phyloP scores from a whole-genome alignment of 2,888 invertebrate species.

The Iselma pallidipennis region DNA sequence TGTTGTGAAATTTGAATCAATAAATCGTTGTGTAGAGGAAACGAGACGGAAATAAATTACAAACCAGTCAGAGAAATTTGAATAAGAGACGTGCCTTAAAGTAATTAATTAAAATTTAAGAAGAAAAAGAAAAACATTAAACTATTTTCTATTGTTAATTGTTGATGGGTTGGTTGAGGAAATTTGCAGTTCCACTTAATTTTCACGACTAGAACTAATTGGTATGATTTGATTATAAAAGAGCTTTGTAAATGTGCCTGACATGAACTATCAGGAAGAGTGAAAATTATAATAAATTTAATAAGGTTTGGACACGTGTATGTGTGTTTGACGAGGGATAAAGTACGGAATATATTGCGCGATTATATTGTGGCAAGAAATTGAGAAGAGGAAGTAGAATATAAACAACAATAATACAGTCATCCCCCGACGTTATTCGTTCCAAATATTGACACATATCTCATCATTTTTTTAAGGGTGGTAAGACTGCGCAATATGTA shows the following conservation, averaged over 20 bases:
- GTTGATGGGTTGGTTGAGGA: too few species aligned
- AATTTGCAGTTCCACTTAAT: not conserved
- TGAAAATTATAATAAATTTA: not conserved
- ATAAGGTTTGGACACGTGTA: not conserved
- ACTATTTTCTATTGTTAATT: too few species aligned
- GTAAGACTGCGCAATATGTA: not conserved
- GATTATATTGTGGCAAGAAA: not conserved
- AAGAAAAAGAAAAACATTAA: too few species aligned
- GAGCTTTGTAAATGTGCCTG: not conserved
- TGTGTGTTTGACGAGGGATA: too few species aligned
- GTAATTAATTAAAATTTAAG: too few species aligned
- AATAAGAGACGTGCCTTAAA: not conserved
- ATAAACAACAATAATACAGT: not conserved
- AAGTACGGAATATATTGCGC: not conserved
- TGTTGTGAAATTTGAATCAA: not conserved
- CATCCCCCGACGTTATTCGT: not conserved
- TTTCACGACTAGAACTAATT: not conserved
- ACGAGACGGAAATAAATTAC: not conserved
- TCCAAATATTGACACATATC: not conserved
- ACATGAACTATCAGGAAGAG: not conserved
- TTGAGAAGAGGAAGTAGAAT: not conserved
- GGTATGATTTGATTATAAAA: not conserved
- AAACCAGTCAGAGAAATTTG: not conserved
- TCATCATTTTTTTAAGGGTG: not conserved
- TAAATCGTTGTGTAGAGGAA: not conserved